A percentile compares a stretch with the other conserved stretches of the same genome.
These are phyloP conservation scores for Sebastes jordani DNA, from an alignment of 2,797 vertebrate species.

Conservation along the genomic window DNA sequence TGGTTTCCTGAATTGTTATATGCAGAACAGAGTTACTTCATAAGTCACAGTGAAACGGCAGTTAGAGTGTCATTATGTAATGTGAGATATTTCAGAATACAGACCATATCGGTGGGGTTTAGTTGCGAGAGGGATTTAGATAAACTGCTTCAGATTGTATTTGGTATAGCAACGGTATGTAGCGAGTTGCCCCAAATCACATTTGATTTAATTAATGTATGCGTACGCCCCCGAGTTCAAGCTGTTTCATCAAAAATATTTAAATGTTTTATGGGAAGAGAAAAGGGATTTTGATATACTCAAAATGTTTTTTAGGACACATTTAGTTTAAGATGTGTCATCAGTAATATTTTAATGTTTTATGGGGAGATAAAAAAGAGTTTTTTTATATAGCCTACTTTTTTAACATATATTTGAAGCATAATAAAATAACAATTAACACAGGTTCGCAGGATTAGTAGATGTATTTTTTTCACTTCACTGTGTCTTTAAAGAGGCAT, in stretches of 20 bases:
- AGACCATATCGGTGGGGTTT: not conserved
- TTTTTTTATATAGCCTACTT: not conserved
- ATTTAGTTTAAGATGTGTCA: not conserved
- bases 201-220: too few relatives aligned
- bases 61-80: not conserved
- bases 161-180: not conserved
- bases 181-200: too few relatives aligned
- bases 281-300: too few relatives aligned
- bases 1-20: not conserved
- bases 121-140: not conserved
- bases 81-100: not conserved
- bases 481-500: constrained; percentile 17
- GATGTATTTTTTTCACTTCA: not conserved
- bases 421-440: not conserved
- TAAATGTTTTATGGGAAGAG: too few relatives aligned
- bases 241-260: too few relatives aligned
- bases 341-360: not conserved
- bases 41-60: not conserved
- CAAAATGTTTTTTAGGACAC: too few relatives aligned
- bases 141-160: not conserved
- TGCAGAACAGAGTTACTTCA: not conserved
- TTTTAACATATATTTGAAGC: not conserved
- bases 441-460: not conserved
- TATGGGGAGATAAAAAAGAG: not conserved
- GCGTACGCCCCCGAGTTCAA: too few relatives aligned